Percentiles rank a stretch among this genome's conserved stretches.
Evolutionary conservation across 2,113 vertebrate species (phyloP).

Genomic region (Dolichotis patagonum): DNA sequence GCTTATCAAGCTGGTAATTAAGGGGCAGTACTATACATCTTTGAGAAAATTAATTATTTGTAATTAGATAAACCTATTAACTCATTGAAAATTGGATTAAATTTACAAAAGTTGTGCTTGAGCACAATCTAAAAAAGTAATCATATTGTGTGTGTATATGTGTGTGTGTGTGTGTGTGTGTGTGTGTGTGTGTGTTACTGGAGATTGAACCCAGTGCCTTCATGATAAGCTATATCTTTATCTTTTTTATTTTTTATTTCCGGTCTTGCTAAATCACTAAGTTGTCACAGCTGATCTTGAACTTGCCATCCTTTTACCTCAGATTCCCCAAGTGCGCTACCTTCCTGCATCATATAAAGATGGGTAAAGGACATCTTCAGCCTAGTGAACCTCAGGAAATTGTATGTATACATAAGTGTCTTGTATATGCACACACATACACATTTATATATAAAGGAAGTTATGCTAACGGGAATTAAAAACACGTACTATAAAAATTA

Average conservation of each 20-base stretch:
- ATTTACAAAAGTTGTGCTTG: not conserved
- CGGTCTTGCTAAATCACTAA: not conserved
- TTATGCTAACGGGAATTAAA: not conserved
- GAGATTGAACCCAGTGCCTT: not conserved
- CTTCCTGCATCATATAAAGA: rapidly evolving
- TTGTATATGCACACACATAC: no score
- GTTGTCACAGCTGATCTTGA: no score
- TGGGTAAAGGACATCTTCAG: no score
- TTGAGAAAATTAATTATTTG: not conserved
- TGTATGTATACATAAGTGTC: rapidly evolving
- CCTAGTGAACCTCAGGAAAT: not conserved
- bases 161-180: not conserved
- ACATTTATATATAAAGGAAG: not conserved
- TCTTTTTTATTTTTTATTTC: not conserved
- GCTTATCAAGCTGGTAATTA: not conserved
- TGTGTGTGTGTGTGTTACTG: not conserved
- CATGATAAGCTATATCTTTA: not conserved
- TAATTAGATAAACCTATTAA: not conserved
- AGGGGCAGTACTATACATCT: not conserved
- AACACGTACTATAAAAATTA: not conserved
- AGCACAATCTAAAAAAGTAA: not conserved
- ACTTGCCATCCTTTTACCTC: not conserved
- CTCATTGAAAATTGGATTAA: not conserved
- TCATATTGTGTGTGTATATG: not conserved
- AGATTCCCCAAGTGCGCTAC: rapidly evolving